phyloP scores from a whole-genome alignment of 2,113 vertebrate genomes.

The Amblyopsis rosae region DNA sequence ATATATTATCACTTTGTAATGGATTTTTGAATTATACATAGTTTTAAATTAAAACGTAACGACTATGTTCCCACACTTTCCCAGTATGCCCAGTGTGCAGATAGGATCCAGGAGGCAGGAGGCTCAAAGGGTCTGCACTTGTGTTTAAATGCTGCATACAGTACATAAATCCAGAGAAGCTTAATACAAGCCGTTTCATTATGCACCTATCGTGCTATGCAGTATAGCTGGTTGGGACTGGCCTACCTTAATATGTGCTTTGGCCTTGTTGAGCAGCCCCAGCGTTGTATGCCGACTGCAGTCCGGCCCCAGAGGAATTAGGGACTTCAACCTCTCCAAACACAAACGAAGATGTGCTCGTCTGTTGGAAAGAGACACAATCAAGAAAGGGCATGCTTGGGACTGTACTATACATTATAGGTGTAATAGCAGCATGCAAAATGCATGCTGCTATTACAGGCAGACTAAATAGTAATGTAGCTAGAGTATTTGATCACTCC shows the following conservation, averaged over 20 bases:
- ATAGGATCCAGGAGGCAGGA: neutral
- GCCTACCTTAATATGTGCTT: conserved; percentile 94
- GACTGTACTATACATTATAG: no score
- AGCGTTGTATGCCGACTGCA: conserved; percentile 94
- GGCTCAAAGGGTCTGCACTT: neutral
- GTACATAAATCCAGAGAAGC: neutral
- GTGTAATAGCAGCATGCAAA: no score
- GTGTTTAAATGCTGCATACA: neutral
- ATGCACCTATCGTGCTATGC: neutral
- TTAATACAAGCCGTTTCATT: conserved; percentile 1
- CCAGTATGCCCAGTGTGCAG: neutral
- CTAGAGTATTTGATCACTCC: conserved; percentile 2
- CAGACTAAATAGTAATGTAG: neutral
- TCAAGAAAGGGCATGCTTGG: neutral
- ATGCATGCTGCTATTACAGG: no score
- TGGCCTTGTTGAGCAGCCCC: conserved; percentile 97
- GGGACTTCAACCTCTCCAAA: conserved; percentile 93
- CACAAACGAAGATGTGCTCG: conserved; percentile 95
- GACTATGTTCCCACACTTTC: neutral
- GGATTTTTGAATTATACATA: neutral
- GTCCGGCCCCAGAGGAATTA: conserved; percentile 93
- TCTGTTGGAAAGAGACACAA: conserved; percentile 65
- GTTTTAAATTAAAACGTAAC: neutral
- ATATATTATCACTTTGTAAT: neutral
- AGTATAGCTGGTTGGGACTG: conserved; percentile 4